Percentiles rank a stretch among this genome's conserved stretches.
Evolutionary conservation across 2,888 invertebrate species (phyloP).

Genomic region (Eretmocerus hayati): DNA sequence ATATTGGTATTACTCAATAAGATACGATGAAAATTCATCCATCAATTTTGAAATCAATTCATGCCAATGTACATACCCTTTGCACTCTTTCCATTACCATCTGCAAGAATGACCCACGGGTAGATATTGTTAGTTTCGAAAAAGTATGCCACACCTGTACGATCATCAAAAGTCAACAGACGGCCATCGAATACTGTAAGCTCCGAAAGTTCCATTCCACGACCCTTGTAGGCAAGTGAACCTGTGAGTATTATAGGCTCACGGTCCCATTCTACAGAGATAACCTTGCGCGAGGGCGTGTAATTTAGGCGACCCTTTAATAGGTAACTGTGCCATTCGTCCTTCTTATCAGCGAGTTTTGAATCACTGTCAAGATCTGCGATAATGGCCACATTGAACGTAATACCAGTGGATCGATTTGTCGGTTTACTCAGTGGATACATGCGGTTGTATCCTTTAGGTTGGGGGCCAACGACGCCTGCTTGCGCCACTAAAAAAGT

Average conservation of each 20-base stretch:
- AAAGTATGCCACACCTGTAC: conserved; percentile 86
- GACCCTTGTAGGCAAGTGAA: conserved; percentile 71
- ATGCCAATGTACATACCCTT: conserved; percentile 49
- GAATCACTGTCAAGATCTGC: conserved; percentile 90
- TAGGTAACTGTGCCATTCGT: conserved; percentile 77
- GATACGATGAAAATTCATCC: too few relatives aligned
- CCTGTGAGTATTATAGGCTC: conserved; percentile 61
- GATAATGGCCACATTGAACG: conserved; percentile 81
- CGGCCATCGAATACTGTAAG: conserved; percentile 87
- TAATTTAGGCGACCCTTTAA: conserved; percentile 75
- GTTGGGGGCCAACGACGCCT: too few relatives aligned
- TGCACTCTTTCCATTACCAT: conserved; percentile 76
- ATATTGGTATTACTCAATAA: too few relatives aligned
- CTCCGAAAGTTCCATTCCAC: conserved; percentile 97
- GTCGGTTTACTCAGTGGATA: conserved; percentile 78
- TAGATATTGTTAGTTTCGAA: conserved; percentile 63
- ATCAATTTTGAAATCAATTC: too few relatives aligned
- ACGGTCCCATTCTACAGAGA: conserved; percentile 70
- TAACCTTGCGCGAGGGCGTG: conserved; percentile 53
- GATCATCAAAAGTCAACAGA: conserved; percentile 85
- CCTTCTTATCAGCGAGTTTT: conserved; percentile 58
- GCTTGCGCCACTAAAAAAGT: too few relatives aligned
- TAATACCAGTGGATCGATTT: conserved; percentile 55
- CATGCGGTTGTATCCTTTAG: conserved; percentile 78
- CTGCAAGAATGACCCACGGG: conserved; percentile 80